Evolutionary conservation across 1,140 invertebrate genomes (phyloP), one percentile per base, ranked within the genome.

Genomic region (Eueides isabella): DNA sequence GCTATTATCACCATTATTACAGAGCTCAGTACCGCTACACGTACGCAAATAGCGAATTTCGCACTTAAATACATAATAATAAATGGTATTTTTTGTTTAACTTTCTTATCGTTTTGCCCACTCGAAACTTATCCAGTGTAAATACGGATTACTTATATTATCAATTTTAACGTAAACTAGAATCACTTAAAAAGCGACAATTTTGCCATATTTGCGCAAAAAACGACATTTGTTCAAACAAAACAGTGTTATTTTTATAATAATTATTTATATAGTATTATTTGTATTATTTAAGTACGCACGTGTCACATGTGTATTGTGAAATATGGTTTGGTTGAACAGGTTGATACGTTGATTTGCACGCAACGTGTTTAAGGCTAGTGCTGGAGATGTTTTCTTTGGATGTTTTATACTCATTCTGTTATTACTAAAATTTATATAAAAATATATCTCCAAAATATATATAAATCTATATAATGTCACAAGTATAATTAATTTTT

Each of bases 131-230:
- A 82, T 86, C 83, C 84, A 85, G 75, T 88, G 88, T 84, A 90
- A 92, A 91, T 83, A 92, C 83, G 87, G 89, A 92, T 92, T 89
- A 92, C 80, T 77, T 79, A 74, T 75, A 87, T 90, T 90, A 91
- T 91, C 89, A 90, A 89, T 89, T 88, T 86, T 87, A 87, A 84
- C 88, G 67, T 85, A 66, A 80, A 68, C 78, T 80, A 78, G 80
- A 91, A 88, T 84, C 79, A 83, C 88, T 88, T 90, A 82, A 83
- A 77, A 74, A 84, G 77, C 81, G 80, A 64, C 68, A 66, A 83
- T 80, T 78, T 62, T 55, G 61, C 64, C 81, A 82, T 87, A 87
- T 78, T 74, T 79, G 74, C 65, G 71, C 65, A 74, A 80, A 80
- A 74, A 71, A 55, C 78, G 75, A 79, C 90, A 92, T 86, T 92